Conservation (phyloP, 2,113 vertebrate genomes). For the Cephalopholis sonnerati region DNA sequence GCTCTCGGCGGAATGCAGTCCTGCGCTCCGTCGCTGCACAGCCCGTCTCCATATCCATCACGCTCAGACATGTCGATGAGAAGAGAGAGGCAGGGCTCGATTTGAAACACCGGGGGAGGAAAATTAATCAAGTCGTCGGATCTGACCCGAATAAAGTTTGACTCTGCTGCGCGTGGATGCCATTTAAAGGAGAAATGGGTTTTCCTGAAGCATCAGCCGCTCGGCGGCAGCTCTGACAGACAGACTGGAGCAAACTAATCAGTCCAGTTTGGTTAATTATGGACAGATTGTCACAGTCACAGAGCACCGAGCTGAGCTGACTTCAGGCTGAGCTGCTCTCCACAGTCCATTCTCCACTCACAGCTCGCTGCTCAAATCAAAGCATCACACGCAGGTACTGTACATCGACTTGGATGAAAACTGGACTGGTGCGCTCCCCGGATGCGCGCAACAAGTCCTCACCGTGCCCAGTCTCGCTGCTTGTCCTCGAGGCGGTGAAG, state of each 20-base stretch:
- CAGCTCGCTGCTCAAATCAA: constrained; percentile 39
- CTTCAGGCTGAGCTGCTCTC: constrained; percentile 33
- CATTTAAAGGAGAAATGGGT: constrained; percentile 57
- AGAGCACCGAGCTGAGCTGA: constrained; percentile 23
- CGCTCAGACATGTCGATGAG: constrained; percentile 82
- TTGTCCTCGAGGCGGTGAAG: background rate
- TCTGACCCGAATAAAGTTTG: constrained; percentile 69
- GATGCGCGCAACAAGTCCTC: constrained; percentile 83
- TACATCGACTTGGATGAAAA: constrained; percentile 22
- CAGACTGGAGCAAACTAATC: constrained; percentile 33
- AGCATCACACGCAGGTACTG: constrained; percentile 55
- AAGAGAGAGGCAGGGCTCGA: constrained; percentile 21
- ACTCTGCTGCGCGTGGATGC: constrained; percentile 38
- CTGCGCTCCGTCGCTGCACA: constrained; percentile 78
- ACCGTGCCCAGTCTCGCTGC: background rate
- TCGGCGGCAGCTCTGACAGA: constrained; percentile 9
- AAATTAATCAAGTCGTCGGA: constrained; percentile 43
- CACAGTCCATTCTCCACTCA: background rate
- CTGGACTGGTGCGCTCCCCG: constrained; percentile 43
- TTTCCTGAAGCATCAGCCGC: constrained; percentile 20
- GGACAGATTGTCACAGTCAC: constrained; percentile 17
- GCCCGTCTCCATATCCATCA: constrained; percentile 82
- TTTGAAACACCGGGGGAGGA: constrained; percentile 3
- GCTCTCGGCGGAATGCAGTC: constrained; percentile 75
- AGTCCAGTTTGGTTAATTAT: constrained; percentile 46